Base-by-base conservation (phyloP, 2,888 invertebrate genomes). In the Dilophus febrilis region DNA sequence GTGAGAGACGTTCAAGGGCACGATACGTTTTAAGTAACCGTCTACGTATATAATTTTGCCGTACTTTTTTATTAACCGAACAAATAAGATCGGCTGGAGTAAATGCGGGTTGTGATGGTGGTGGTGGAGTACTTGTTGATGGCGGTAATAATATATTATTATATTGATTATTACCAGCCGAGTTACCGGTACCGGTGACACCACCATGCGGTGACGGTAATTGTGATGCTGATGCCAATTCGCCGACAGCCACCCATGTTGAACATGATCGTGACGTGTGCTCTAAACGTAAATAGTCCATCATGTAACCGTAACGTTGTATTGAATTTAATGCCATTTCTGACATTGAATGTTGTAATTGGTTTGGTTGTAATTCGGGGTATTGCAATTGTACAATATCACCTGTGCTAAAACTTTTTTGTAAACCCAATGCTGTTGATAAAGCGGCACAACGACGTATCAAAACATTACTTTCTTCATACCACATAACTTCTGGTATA, bases 211-310 rank as follows among this genome's bases (percentile, higher is more conserved):
- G 85, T 2, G 85, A 85, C 2, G 86, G 86, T 47, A 86, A 58
- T 56, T 85, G 84, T 0, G 84, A 84, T 1, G 82, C 82, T 38
- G 74, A 73, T 2, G 72, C 71, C 19, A 75, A 65, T 53, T 79
- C 78, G 0, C 86, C 86, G 3, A 85, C 84, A 47, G 78, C 85
- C 1, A 85, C 86, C 85, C 86, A 86, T 0, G 85, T 86, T 46
- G 83, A 83, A 59, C 85, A 84, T 0, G 84, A 84, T 4, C 86
- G 67, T 10, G 70, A 74, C 16, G 70, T 66, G 42, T 48, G 47
- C 35, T 76, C 75, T 44, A 78, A 59, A 37, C 72, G 63, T 3
- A 69, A 65, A 44, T 72, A 68, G 47, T 71, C 70, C 41, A 71
- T 49, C 37, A 71, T 53, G 44, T 69, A 64, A 13, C 67, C 65